Conservation (phyloP, 2,113 vertebrate species). For the Danio rerio region GRCz12tu NC_133194.1:44774501-44775000, state of each 20-base stretch:
- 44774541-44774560: slow-evolving; percentile 8
- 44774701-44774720: slow-evolving; percentile 18
- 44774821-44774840: slow-evolving; percentile 41
- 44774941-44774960: background rate
- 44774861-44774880: background rate
- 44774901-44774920: slow-evolving; percentile 31
- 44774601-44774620: background rate
- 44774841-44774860: slow-evolving; percentile 22
- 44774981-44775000: background rate
- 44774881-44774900: background rate
- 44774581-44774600: slow-evolving; percentile 7
- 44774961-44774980: background rate
- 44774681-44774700: slow-evolving; percentile 2
- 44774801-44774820: slow-evolving; percentile 42
- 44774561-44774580: slow-evolving; percentile 7
- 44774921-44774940: slow-evolving; percentile 4
- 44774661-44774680: background rate
- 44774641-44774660: background rate
- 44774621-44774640: background rate
- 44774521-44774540: background rate
- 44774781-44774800: slow-evolving; percentile 16
- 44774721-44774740: background rate
- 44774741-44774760: slow-evolving; percentile 2
- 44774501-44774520: background rate
- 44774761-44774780: background rate